Evolutionary conservation across 2,797 vertebrate species (phyloP), one percentile per base, ranked within the genome.

Genomic region (Ctenosaura bakeri): DNA sequence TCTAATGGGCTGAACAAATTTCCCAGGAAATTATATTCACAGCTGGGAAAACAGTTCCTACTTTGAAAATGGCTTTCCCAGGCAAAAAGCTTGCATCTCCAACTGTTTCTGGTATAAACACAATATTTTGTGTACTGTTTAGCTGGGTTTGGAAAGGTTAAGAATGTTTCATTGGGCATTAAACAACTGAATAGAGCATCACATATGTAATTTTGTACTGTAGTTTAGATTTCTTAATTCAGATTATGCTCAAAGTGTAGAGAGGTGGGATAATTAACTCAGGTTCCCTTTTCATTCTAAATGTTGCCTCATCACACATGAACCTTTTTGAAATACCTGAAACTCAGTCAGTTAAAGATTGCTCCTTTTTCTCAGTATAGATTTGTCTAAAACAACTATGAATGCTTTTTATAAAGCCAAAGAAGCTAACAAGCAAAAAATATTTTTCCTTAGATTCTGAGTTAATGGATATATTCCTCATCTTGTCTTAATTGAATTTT

Each of bases 11-110:
- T 90, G 96, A 95, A 79, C 91, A 97, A 92, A 97, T 97, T 98
- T 98, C 97, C 97, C 97, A 98, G 97, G 97, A 96, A 93, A 93
- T 95, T 96, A 94, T 85, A 87, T 94, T 96, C 95, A 93, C 98
- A 98, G 97, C 97, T 98, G 98, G 96, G 95, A 98, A 98, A 98
- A 98, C 97, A 98, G 96, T 95, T 93, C 92, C 93, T 93, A 96
- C 97, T 98, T 97, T 98, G 97, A 98, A 97, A 97, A 96, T 92
- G 93, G 86, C 96, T 98, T 98, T 98, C 97, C 97, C 97, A 98
- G 96, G 97, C 97, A 8, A 96, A 94, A 88, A 91, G 94, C 94
- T 96, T 92, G 90, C 22, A 56, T 96, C 97, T 95, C 97, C 97
- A 87, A 96, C 97, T 97, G 97, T 91, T 95, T 93, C 90, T 92